These are phyloP conservation scores for Pachypanchax playfairii DNA, from an alignment of 2,113 vertebrate genomes.

Conservation along the genomic window DNA sequence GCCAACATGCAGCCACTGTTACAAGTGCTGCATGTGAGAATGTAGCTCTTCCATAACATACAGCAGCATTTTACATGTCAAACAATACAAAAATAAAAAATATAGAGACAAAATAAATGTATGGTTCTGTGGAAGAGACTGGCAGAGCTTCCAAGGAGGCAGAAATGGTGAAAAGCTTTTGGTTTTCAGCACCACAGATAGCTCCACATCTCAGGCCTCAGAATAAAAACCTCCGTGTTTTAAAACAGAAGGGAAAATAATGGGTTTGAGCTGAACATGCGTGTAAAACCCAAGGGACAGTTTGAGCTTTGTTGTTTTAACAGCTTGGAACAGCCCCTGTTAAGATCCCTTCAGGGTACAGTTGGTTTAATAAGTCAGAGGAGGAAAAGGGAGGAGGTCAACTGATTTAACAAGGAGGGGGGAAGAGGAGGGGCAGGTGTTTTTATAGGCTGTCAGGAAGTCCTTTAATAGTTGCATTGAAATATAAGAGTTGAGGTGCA, in stretches of 20 bases:
- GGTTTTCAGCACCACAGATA: conserved; percentile 51
- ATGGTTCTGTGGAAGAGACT: background rate
- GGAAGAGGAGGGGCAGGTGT: conserved; percentile 66
- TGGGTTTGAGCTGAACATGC: conserved; percentile 31
- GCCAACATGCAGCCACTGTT: conserved; percentile 41
- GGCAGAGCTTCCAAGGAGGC: background rate
- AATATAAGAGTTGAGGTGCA: no score
- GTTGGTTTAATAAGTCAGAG: conserved; percentile 70
- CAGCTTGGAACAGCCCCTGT: conserved; percentile 64
- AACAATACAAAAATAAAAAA: conserved; percentile 3
- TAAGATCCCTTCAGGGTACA: conserved; percentile 68
- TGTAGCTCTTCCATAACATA: conserved; percentile 7
- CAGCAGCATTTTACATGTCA: background rate
- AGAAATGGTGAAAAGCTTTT: fast-evolving
- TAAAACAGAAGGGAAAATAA: background rate
- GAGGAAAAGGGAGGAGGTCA: conserved; percentile 45
- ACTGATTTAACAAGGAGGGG: conserved; percentile 54
- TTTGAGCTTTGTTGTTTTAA: conserved; percentile 66
- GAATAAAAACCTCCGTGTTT: background rate
- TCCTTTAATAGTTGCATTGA: no score
- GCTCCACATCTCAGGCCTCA: conserved; percentile 27
- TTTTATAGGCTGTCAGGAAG: conserved; percentile 8
- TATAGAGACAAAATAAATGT: background rate
- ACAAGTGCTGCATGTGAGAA: background rate
- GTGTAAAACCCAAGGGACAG: conserved; percentile 67